Evolutionary conservation across 2,113 vertebrate genomes (phyloP), one percentile per base, ranked within the genome.

Genomic region (Dipodomys spectabilis): DNA sequence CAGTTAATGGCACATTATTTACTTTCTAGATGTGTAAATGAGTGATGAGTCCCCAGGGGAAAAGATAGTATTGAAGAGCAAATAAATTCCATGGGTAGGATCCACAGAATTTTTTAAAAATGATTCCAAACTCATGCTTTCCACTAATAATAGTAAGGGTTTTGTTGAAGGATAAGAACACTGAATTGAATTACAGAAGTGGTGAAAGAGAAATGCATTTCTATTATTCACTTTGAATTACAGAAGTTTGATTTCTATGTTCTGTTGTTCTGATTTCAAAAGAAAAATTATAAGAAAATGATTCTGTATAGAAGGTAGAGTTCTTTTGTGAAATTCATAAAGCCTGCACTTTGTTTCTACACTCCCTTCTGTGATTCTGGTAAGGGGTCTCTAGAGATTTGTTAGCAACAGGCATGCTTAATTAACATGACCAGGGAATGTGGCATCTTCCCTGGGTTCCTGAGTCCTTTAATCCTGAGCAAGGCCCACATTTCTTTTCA

Each of bases 91-190:
- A 83, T 89, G 83, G 82, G 80, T 79, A 64, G 68, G 77, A 84
- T 89, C 49, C 87, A 92, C 67, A 92, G 92, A 95, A 82, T 86
- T 91, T 11, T 23, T 0, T 30, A 78, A 78, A 84, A 95, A 85
- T 92, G 71, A 93, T 88, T 64, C 68, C 91, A 85, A 95, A 93
- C 95, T 85, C 95, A 85, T 53, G 65, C 86, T 94, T 96, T 94
- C 86, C 85, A 83, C 60, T 96, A 95, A 90, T 95, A 95, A 94
- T 86, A 94, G 88, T 69, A 77, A 83, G 45, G 2, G 69, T 95
- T 97, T 96, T 92, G 88, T 82, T 94, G 91, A 89, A 87, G 89
- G 35, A 65, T 78, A 74, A 95, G 81, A 91, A 82, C 23, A 27
- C n/a, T 91, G 92, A 96, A 82, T 78, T 82, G 81, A 87, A 75